Conservation (phyloP, 92 coral and sea anemone species). For the Epizoanthus rinbou region DNA sequence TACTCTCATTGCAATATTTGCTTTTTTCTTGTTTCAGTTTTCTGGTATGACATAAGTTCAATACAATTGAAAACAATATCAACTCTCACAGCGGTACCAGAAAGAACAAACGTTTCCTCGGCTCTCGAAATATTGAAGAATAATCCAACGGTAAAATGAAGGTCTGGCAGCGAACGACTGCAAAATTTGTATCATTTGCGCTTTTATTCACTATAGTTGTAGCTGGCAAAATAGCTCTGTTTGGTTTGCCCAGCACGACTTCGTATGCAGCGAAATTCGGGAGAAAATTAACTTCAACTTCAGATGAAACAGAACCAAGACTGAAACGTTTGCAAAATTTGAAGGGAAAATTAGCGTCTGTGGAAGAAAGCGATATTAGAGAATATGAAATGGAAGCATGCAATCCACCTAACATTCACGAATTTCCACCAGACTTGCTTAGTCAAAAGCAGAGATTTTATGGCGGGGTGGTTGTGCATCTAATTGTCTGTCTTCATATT, state of each 20-base stretch:
- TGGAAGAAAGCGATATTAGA: slow-evolving; percentile 34
- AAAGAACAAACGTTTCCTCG: background rate
- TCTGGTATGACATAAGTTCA: slow-evolving; percentile 39
- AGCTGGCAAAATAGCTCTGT: slow-evolving; percentile 18
- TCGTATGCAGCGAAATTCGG: slow-evolving; percentile 4
- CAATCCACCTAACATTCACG: slow-evolving; percentile 77
- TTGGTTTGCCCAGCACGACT: slow-evolving; percentile 1
- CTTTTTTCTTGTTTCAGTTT: slow-evolving; percentile 9
- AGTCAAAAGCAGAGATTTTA: slow-evolving; percentile 84
- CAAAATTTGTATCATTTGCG: slow-evolving; percentile 1
- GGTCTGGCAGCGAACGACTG: slow-evolving; percentile 18
- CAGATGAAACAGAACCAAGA: background rate
- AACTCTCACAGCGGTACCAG: slow-evolving; percentile 23
- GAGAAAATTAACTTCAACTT: slow-evolving; percentile 24
- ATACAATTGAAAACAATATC: slow-evolving; percentile 9
- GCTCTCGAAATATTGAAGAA: background rate
- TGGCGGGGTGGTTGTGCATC: slow-evolving; percentile 85
- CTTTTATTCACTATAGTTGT: slow-evolving; percentile 10
- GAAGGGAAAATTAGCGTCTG: slow-evolving; percentile 32
- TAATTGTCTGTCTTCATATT: slow-evolving; percentile 81
- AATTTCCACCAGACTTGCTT: slow-evolving; percentile 86
- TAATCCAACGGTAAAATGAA: slow-evolving; percentile 1
- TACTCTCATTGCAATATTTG: too few relatives aligned
- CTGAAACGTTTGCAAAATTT: background rate
- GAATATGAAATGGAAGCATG: slow-evolving; percentile 54